Evolutionary conservation across 2,888 invertebrate species (phyloP), one percentile per base, ranked within the genome.

Genomic region (Metallyticus violacea): DNA sequence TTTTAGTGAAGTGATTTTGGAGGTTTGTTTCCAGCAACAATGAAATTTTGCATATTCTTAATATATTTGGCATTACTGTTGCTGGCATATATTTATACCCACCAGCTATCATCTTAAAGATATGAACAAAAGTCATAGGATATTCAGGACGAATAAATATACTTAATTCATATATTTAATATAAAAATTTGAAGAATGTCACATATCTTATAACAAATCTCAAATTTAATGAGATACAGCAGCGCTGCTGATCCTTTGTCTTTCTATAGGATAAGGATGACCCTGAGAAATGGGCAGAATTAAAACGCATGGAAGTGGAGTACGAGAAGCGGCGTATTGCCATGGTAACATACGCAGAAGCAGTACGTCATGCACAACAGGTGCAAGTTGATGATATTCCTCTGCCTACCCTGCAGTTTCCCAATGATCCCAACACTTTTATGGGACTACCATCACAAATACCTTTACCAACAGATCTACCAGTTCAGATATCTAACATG

Each of bases 311-410:
- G 90, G 97, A 99, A 92, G 94, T 96, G 89, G 99, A 99, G 88
- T 99, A 99, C 92, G 98, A 99, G 90, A 96, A 97, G 90, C 95
- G 97, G 89, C 93, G 98, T 89, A 94, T 96, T 88, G 96, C 97
- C 91, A 93, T 99, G 88, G 97, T 98, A 87, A 96, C 97, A 29
- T 98, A 98, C 91, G 99, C 96, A 92, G 99, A 99, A 91, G 98
- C 99, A 87, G 99, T 99, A 0, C 97, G 97, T 91, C 97, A 97
- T 92, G 99, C 99, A 0, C 98, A 99, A 91, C 96, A 97, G 90
- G 99, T 99, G 0, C 96, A 89, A 79, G 95, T 99, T 3, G 98
- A 99, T 91, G 98, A 99, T 92, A 99, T 99, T 91, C 99, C 99
- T 3, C 91, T 99, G 87, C 99, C 99, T 89, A 89, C 90, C 26